These are phyloP conservation scores for Epinotia bilunana DNA, from an alignment of 2,888 invertebrate species.

Conservation along the genomic window DNA sequence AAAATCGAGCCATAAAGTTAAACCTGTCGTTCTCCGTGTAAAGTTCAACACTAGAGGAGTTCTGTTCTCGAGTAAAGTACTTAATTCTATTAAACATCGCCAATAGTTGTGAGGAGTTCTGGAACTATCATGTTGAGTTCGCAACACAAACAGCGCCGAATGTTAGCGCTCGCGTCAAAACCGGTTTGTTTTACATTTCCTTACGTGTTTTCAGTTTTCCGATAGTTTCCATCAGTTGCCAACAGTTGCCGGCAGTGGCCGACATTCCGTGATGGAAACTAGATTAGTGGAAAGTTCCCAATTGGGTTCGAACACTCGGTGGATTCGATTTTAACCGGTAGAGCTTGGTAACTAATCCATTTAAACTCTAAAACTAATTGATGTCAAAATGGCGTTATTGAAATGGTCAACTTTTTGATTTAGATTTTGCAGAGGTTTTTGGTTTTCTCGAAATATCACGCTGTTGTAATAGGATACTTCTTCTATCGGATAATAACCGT, in stretches of 20 bases:
- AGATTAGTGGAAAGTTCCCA: slow-evolving; percentile 18
- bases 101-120: background rate
- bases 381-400: background rate
- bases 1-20: background rate
- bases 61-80: background rate
- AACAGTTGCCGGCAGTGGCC: slow-evolving; percentile 1
- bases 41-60: background rate
- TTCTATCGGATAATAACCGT: background rate
- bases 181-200: slow-evolving; percentile 3
- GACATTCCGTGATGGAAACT: slow-evolving; percentile 6
- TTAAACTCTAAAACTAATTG: background rate
- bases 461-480: background rate
- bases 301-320: slow-evolving; percentile 7
- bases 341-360: slow-evolving; percentile 10
- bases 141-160: slow-evolving; percentile 1
- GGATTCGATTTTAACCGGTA: slow-evolving; percentile 6
- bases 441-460: background rate
- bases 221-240: slow-evolving; percentile 16
- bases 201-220: slow-evolving; percentile 24
- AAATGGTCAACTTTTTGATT: background rate
- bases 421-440: background rate
- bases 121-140: slow-evolving; percentile 2
- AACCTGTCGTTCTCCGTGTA: background rate
- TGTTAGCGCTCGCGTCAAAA: background rate
- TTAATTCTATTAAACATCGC: background rate